Base-by-base conservation (phyloP, 1,140 invertebrate species). In the Ylistrum balloti region DNA sequence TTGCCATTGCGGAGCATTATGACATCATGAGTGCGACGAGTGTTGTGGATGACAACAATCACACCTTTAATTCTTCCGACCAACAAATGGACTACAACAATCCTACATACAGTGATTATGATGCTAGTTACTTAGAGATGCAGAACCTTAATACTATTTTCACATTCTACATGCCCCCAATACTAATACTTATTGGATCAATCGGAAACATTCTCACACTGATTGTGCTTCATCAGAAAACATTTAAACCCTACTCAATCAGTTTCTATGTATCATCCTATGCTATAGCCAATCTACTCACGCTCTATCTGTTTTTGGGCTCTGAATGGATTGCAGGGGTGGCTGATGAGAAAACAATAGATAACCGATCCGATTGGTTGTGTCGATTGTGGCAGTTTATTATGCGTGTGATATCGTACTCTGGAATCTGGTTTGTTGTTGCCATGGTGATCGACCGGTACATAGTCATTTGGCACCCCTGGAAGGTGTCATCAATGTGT, bases 301-400 rank as follows among this genome's bases (percentile, higher is more conserved):
- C 94, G 20, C 91, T 96, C 45, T 95, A 86, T 88, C 94, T 33
- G 92, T 95, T 91, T 90, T 91, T 87, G 93, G 94, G 32, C 34
- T 88, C 92, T 0, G 91, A 93, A 11, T 96, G 95, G 95, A 45
- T 95, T 13, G 92, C 93, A 33, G 90, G 91, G 17, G 88, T 95
- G 17, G 90, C 93, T n/a, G 33, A 94, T 90, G 74, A 33, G 90
- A 91, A 92, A 56, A 48, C 88, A n/a, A 35, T 94, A 92, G 90
- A 93, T 94, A 34, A 93, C 91, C 13, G 87, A 86, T 41, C 87
- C 92, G 56, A 93, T 88, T 48, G 95, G 95, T 87, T 94, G 90
- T 96, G 95, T 87, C 93, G 94, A 17, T 48, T 95, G 17, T 96
- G 95, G 95, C 94, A 94, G 41, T 95, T 96, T 86, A 87, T 95